Evolutionary conservation across 2,888 invertebrate species (phyloP).

Genomic region (Lampropteryx suffumata): DNA sequence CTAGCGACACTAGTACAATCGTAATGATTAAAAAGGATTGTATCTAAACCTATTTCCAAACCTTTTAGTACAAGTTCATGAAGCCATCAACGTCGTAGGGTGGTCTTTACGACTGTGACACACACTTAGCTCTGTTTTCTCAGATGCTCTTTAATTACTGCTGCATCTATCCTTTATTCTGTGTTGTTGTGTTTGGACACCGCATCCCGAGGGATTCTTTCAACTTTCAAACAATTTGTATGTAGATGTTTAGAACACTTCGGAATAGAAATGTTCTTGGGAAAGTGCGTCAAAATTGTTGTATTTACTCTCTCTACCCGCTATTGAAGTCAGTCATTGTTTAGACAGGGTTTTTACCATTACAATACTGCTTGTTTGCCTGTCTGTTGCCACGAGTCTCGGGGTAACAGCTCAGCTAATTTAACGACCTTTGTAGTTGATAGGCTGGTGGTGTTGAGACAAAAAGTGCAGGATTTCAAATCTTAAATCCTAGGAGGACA

Average conservation of each 20-base stretch:
- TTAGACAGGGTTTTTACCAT: too few relatives aligned
- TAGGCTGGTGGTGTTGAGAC: too few relatives aligned
- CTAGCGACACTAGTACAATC: too few relatives aligned
- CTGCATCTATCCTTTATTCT: conserved; percentile 10
- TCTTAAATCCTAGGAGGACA: too few relatives aligned
- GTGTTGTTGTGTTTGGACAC: conserved; percentile 28
- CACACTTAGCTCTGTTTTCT: conserved; percentile 31
- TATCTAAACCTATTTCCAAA: neutral
- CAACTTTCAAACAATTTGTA: conserved; percentile 27
- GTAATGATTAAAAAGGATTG: conserved; percentile 1
- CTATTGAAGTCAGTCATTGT: too few relatives aligned
- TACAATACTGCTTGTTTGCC: too few relatives aligned
- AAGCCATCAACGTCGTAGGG: conserved; percentile 22
- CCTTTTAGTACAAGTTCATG: conserved; percentile 7
- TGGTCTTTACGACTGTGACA: conserved; percentile 32
- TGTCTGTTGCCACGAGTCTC: too few relatives aligned
- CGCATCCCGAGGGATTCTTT: conserved; percentile 32
- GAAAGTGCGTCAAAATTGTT: conserved; percentile 1
- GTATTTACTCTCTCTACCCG: neutral
- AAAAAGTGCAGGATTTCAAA: too few relatives aligned
- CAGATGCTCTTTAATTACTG: conserved; percentile 32
- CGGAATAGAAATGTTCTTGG: conserved; percentile 17
- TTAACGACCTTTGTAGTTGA: too few relatives aligned
- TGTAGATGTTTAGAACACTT: conserved; percentile 22
- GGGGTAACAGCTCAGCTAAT: too few relatives aligned